These are phyloP conservation scores for Calypte anna DNA, from an alignment of 2,113 vertebrate species.

Conservation along the genomic window DNA sequence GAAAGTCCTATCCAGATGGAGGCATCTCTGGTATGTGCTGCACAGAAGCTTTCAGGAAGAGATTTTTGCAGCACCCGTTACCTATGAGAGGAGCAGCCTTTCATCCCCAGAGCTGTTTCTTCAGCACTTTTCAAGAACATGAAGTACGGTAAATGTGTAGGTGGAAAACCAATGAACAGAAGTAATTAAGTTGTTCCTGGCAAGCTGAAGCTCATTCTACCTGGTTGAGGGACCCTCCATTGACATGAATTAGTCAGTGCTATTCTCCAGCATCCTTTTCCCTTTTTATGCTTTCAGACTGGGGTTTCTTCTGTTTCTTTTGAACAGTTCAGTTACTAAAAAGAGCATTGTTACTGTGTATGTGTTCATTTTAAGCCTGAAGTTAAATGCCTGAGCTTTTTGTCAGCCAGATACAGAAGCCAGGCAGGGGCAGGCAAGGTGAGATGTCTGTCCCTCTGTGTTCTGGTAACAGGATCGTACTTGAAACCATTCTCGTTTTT, in stretches of 20 bases:
- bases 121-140: background rate
- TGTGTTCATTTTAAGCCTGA: background rate
- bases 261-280: background rate
- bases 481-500: background rate
- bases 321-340: background rate
- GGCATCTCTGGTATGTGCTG: background rate
- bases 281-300: background rate
- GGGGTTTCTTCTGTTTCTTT: background rate
- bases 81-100: background rate
- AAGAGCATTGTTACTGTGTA: background rate
- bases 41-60: background rate
- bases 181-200: constrained; percentile 20
- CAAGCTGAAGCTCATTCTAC: constrained; percentile 7
- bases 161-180: background rate
- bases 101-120: background rate
- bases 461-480: background rate
- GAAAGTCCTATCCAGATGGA: background rate
- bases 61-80: background rate
- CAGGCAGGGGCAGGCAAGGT: background rate
- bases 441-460: background rate
- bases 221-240: background rate
- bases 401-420: background rate
- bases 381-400: background rate
- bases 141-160: background rate
- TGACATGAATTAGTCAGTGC: background rate